Evolutionary conservation across 1,140 invertebrate species (phyloP).

Genomic region (Cyrtorhinus lividipennis): DNA sequence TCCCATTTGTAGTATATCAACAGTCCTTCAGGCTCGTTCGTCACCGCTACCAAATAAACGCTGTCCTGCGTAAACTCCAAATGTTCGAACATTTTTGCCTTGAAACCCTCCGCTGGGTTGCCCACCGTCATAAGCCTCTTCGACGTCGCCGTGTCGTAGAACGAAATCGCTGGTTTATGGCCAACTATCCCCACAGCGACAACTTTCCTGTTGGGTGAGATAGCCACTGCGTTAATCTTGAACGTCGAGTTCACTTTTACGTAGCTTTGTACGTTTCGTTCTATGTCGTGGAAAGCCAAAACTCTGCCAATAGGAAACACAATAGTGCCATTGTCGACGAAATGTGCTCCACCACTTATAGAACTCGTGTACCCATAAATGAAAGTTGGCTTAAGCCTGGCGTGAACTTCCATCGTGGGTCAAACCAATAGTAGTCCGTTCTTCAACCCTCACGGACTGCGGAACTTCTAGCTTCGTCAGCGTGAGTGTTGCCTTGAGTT

Average conservation of each 20-base stretch:
- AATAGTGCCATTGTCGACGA: background rate
- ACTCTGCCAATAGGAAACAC: background rate
- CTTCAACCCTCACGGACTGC: too few species aligned
- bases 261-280: background rate
- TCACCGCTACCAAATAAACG: background rate
- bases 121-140: background rate
- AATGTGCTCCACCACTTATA: background rate
- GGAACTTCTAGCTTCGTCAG: too few species aligned
- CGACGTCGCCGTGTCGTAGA: background rate
- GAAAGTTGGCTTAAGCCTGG: background rate
- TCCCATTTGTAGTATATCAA: background rate
- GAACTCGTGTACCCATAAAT: background rate
- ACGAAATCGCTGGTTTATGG: background rate
- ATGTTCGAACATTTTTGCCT: background rate
- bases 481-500: too few species aligned
- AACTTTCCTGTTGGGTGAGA: background rate
- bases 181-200: background rate
- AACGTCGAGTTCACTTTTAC: background rate
- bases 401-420: background rate
- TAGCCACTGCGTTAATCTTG: background rate
- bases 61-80: background rate
- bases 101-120: background rate
- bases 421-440: background rate
- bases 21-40: background rate
- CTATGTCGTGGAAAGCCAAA: background rate